A percentile compares a stretch with the other conserved stretches of the same genome.
Evolutionary conservation across 2,888 invertebrate genomes (phyloP).

Genomic region (Latrodectus hesperus): DNA sequence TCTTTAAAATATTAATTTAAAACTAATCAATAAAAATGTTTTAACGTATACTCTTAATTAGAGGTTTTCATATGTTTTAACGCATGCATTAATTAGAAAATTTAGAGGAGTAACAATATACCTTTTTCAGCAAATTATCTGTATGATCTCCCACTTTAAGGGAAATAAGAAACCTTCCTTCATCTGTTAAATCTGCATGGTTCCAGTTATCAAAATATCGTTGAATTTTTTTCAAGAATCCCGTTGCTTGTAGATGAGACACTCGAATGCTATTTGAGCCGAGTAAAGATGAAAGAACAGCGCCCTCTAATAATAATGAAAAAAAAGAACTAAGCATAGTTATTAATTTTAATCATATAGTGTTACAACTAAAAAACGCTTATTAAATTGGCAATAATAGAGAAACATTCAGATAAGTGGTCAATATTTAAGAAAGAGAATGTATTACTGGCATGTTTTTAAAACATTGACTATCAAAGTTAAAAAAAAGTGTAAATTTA

Average conservation of each 20-base stretch:
- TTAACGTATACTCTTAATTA: too few relatives aligned
- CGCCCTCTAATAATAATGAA: constrained; percentile 19
- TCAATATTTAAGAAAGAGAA: too few relatives aligned
- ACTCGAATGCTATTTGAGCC: constrained; percentile 26
- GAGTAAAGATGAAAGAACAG: constrained; percentile 26
- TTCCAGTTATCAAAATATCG: constrained; percentile 47
- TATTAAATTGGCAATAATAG: too few relatives aligned
- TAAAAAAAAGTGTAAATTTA: too few relatives aligned
- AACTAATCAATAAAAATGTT: too few relatives aligned
- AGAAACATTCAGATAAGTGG: too few relatives aligned
- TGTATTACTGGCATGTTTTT: too few relatives aligned
- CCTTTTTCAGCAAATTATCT: constrained; percentile 26
- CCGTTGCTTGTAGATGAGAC: constrained; percentile 10
- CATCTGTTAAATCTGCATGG: constrained; percentile 39
- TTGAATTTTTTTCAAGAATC: constrained; percentile 22
- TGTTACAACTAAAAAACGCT: too few relatives aligned
- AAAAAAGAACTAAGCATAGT: background rate
- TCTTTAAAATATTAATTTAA: too few relatives aligned
- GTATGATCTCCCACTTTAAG: constrained; percentile 16
- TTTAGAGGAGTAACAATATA: background rate
- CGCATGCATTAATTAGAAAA: too few relatives aligned
- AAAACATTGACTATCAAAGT: too few relatives aligned
- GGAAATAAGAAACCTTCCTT: constrained; percentile 44
- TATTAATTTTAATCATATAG: background rate
- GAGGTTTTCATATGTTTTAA: too few relatives aligned